Base-by-base conservation (phyloP, 1,140 invertebrate genomes). In the Coelopa frigida region DNA sequence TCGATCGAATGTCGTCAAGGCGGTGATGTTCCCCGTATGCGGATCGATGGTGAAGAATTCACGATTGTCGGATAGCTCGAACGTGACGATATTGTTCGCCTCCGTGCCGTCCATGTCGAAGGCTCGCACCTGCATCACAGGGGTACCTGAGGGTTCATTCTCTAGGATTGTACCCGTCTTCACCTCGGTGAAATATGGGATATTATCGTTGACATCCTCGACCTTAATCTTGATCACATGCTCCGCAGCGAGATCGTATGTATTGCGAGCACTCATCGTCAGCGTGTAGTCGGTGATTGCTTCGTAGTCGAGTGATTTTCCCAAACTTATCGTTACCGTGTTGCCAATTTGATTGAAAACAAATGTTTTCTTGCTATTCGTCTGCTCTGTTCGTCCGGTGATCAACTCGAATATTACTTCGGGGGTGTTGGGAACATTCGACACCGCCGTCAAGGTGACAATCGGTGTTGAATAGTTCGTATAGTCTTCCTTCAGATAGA, bases 121-220 rank as follows among this genome's bases (percentile, higher is more conserved):
- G 5, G 92, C 92, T 55, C 79, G 71, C 6, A 94, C 84, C 68
- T 89, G 84, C 79, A 91, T 87, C 1, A 94, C 89, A 1, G 79
- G 76, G 4, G 87, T 85, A 12, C 87, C 88, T 1, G 76, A 62
- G 3, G 76, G 76, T 67, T 93, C 86, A 63, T 92, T 89, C 74
- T 91, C 89, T 51, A 87, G 62, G 5, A 91, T 87, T 67, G 77
- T 85, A 3, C 85, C 89, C 36, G 78, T 78, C 52, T 82, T 75
- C 11, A 86, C 77, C 68, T 89, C 84, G 8, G 76, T 82, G 59
- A 92, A 93, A 48, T 79, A 78, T 0, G 89, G 90, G 52, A 89
- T 86, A 57, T 89, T 87, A 61, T 93, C 89, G 55, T 93, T 94
- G 0, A 90, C 88, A 57, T 93, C 89, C 57, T 80, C 72, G 1